Evolutionary conservation across 53 echinoderm and acorn worm genomes (phyloP).

Genomic region (Mesocentrotus franciscanus): DNA sequence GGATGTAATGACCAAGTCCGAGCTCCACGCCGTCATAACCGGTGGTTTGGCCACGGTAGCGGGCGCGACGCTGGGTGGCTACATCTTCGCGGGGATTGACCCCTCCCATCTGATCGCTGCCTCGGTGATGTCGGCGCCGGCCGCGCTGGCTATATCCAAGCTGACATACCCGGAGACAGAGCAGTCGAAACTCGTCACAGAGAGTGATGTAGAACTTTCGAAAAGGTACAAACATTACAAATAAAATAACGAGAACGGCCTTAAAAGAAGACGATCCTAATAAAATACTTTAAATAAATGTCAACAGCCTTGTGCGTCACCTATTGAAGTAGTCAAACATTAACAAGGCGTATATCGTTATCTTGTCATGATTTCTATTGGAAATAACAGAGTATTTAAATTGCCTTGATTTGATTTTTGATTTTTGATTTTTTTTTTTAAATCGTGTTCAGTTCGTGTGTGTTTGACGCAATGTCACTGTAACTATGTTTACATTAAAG

Average conservation of each 20-base stretch:
- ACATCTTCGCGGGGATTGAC: conserved; percentile 79
- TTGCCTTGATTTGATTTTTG: no score
- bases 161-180: conserved; percentile 81
- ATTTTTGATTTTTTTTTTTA: no score
- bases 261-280: no score
- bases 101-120: conserved; percentile 78
- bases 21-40: conserved; percentile 79
- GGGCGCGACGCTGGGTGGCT: conserved; percentile 77
- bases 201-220: conserved; percentile 67
- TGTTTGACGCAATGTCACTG: no score
- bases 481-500: no score
- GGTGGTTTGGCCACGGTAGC: conserved; percentile 82
- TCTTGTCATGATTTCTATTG: no score
- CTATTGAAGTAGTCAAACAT: no score
- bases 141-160: conserved; percentile 85
- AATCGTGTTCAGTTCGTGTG: no score
- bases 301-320: neutral
- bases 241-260: neutral
- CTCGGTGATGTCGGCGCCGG: conserved; percentile 87
- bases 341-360: no score
- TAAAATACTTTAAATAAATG: no score
- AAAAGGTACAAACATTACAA: conserved; percentile 67
- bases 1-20: conserved; percentile 77
- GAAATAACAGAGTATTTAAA: no score
- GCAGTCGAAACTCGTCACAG: conserved; percentile 64